phyloP scores from a whole-genome alignment of 2,797 vertebrate genomes.

The Crocidura indochinensis region DNA sequence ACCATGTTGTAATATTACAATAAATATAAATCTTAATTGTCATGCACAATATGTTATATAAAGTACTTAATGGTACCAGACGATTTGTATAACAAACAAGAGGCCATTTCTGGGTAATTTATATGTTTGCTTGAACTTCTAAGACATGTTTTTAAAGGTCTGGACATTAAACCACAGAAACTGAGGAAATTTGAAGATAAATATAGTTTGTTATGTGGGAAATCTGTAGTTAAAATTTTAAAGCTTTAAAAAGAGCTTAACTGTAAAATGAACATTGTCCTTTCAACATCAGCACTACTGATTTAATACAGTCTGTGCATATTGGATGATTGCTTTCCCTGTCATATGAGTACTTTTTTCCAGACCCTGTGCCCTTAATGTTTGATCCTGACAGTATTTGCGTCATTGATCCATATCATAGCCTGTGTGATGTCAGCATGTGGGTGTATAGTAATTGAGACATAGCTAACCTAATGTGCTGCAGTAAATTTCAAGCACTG shows the following conservation, averaged over 20 bases:
- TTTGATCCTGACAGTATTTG: slow-evolving; percentile 93
- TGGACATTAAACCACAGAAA: slow-evolving; percentile 61
- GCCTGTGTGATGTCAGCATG: slow-evolving; percentile 94
- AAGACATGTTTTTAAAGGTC: slow-evolving; percentile 63
- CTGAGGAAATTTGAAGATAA: slow-evolving; percentile 66
- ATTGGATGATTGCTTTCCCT: slow-evolving; percentile 85
- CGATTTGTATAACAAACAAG: slow-evolving; percentile 30
- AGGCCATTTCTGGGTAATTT: slow-evolving; percentile 39
- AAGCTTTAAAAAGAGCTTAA: slow-evolving; percentile 52
- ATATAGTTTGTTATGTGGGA: slow-evolving; percentile 34
- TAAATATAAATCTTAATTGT: slow-evolving; percentile 51
- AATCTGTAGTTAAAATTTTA: slow-evolving; percentile 80
- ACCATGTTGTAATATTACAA: background rate
- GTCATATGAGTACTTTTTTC: slow-evolving; percentile 84
- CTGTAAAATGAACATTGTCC: slow-evolving; percentile 82
- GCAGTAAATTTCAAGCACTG: slow-evolving; percentile 88
- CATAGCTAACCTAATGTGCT: slow-evolving; percentile 90
- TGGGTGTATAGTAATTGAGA: slow-evolving; percentile 90
- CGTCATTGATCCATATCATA: slow-evolving; percentile 92
- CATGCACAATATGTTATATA: slow-evolving; percentile 31
- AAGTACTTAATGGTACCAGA: slow-evolving; percentile 49
- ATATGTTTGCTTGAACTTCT: slow-evolving; percentile 8
- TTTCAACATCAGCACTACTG: slow-evolving; percentile 89
- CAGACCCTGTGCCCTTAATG: slow-evolving; percentile 91
- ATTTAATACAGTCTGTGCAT: slow-evolving; percentile 83